Evolutionary conservation across 2,797 vertebrate species (phyloP).

Genomic region (Choloepus didactylus): DNA sequence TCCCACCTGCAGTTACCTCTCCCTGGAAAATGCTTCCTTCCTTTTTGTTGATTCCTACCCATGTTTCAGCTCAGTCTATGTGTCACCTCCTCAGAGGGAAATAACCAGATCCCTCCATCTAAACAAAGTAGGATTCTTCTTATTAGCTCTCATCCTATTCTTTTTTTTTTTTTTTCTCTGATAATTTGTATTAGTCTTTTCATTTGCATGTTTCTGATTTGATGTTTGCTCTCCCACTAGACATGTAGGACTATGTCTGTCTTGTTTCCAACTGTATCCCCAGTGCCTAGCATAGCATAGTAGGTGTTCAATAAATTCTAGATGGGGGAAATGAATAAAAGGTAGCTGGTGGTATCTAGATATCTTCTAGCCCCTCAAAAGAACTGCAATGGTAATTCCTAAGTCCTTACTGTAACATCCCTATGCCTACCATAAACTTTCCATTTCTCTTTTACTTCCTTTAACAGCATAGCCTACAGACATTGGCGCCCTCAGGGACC

Average conservation of each 20-base stretch:
- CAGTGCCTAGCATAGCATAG: neutral
- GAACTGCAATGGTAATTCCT: neutral
- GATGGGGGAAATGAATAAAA: constrained; percentile 14
- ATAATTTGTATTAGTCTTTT: constrained; percentile 21
- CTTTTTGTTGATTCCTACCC: neutral
- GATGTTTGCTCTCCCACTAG: neutral
- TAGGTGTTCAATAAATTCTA: constrained; percentile 46
- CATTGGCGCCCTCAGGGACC: neutral
- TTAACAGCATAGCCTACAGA: neutral
- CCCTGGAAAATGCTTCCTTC: neutral
- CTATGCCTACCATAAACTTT: neutral
- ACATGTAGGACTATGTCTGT: neutral
- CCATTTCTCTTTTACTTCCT: neutral
- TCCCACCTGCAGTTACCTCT: neutral
- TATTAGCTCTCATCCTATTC: neutral
- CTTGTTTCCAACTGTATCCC: neutral
- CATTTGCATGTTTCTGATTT: neutral
- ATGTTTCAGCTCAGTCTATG: neutral
- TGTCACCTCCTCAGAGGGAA: neutral
- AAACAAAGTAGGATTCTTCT: neutral
- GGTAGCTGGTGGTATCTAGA: neutral
- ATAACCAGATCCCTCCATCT: neutral
- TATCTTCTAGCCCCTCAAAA: neutral
- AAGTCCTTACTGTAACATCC: neutral
- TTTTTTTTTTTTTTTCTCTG: neutral